Percentiles rank a stretch among this genome's conserved stretches.
These are phyloP conservation scores for Gerosis bhagava DNA, from an alignment of 2,888 invertebrate genomes.

Conservation along the genomic window DNA sequence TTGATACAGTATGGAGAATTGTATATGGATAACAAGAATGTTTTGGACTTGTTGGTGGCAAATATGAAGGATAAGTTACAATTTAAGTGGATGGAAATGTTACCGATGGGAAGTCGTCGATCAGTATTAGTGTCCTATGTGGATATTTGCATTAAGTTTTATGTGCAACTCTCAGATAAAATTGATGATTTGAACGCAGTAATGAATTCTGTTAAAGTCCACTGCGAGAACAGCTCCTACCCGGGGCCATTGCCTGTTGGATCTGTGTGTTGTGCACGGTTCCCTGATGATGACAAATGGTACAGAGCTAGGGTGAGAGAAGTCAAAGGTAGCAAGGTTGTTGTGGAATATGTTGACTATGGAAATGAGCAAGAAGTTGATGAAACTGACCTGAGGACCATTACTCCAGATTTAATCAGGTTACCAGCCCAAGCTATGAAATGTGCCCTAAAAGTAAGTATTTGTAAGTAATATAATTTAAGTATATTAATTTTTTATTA, in stretches of 20 bases:
- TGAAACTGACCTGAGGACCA: slow-evolving; percentile 81
- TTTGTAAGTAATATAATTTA: not conserved
- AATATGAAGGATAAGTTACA: slow-evolving; percentile 67
- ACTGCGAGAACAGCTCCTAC: slow-evolving; percentile 77
- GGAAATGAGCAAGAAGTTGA: slow-evolving; percentile 94
- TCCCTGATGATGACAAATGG: slow-evolving; percentile 92
- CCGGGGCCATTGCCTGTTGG: slow-evolving; percentile 79
- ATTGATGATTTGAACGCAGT: slow-evolving; percentile 83
- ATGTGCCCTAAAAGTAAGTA: slow-evolving; percentile 85
- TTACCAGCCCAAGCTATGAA: slow-evolving; percentile 89
- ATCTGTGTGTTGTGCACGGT: slow-evolving; percentile 90
- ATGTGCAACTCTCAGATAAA: slow-evolving; percentile 86
- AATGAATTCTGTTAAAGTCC: slow-evolving; percentile 85
- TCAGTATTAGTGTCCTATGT: slow-evolving; percentile 85
- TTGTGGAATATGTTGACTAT: slow-evolving; percentile 95
- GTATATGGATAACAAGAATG: slow-evolving; percentile 81
- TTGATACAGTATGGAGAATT: slow-evolving; percentile 89
- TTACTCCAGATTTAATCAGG: slow-evolving; percentile 84
- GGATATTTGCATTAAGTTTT: slow-evolving; percentile 88
- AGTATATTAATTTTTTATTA: too few species aligned
- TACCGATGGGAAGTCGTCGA: slow-evolving; percentile 57
- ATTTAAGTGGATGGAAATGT: slow-evolving; percentile 63
- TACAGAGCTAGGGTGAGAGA: slow-evolving; percentile 92
- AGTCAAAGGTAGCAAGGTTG: slow-evolving; percentile 80
- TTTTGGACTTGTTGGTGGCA: slow-evolving; percentile 79